These are phyloP conservation scores for Parauchenoglanis punctatus DNA, from an alignment of 2,797 vertebrate species.

Conservation along the genomic window DNA sequence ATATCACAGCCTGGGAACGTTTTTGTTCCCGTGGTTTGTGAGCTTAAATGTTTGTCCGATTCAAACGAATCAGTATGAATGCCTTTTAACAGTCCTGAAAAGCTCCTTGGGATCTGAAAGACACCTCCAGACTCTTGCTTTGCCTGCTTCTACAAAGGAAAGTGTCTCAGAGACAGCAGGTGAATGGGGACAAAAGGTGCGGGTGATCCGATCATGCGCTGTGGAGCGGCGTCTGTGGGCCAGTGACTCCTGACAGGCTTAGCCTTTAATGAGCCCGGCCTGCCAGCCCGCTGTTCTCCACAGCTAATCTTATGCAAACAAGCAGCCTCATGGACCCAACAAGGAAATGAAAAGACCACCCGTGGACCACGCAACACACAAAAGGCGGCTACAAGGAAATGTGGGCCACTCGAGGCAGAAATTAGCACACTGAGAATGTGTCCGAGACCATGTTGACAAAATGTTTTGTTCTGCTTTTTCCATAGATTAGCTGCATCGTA, in stretches of 20 bases:
- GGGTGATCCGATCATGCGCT: neutral
- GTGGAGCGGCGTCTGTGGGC: constrained; percentile 28
- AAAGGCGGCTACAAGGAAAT: constrained; percentile 51
- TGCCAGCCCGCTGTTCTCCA: constrained; percentile 47
- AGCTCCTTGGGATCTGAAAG: constrained; percentile 14
- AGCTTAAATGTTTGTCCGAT: neutral
- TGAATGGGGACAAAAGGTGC: constrained; percentile 15
- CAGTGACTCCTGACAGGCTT: constrained; percentile 52
- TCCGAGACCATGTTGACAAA: constrained; percentile 36
- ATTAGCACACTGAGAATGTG: constrained; percentile 43
- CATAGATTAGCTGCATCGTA: constrained; percentile 7
- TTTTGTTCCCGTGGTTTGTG: neutral
- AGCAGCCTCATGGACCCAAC: constrained; percentile 54
- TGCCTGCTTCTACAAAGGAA: constrained; percentile 1
- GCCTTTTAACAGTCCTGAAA: neutral
- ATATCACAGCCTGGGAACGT: neutral
- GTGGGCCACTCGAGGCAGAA: constrained; percentile 41
- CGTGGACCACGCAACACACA: constrained; percentile 55
- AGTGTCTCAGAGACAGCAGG: neutral
- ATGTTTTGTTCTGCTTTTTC: constrained; percentile 26
- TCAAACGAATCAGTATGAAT: neutral
- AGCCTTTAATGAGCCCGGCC: constrained; percentile 57
- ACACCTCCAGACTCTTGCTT: neutral
- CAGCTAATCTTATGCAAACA: constrained; percentile 70
- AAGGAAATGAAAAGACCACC: constrained; percentile 73